Conservation (phyloP, 2,888 invertebrate species). For the Synanthedon myopaeformis region DNA sequence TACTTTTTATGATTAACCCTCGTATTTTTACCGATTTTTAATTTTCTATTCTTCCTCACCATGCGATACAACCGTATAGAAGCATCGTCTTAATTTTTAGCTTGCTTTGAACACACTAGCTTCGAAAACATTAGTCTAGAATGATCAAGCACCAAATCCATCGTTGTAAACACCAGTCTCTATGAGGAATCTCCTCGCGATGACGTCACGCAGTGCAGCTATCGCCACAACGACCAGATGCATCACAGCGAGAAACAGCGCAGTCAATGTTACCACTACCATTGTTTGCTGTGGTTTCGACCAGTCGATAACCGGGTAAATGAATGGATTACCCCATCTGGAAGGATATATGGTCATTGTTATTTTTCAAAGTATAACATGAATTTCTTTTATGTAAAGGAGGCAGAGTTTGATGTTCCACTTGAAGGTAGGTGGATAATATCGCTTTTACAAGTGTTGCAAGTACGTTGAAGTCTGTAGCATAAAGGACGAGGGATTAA, state of each 20-base stretch:
- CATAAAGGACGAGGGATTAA: too few species aligned
- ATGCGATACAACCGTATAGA: too few species aligned
- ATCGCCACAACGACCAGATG: slow-evolving; percentile 74
- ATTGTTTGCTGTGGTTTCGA: slow-evolving; percentile 75
- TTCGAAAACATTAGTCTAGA: background rate
- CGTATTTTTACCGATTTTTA: too few species aligned
- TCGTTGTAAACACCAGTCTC: slow-evolving; percentile 48
- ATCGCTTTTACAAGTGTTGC: too few species aligned
- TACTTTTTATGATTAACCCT: too few species aligned
- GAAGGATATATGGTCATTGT: slow-evolving; percentile 16
- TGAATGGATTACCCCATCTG: slow-evolving; percentile 76
- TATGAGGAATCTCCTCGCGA: slow-evolving; percentile 25
- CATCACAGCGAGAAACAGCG: slow-evolving; percentile 74
- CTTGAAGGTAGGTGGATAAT: too few species aligned
- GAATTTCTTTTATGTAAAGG: too few species aligned
- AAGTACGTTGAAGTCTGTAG: too few species aligned
- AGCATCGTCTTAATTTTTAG: background rate
- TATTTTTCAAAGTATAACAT: background rate
- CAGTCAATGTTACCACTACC: slow-evolving; percentile 74
- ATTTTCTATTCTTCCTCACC: too few species aligned
- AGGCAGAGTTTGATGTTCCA: too few species aligned
- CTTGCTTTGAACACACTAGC: background rate
- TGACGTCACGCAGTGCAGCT: slow-evolving; percentile 59
- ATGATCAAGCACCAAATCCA: slow-evolving; percentile 31
- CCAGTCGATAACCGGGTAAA: slow-evolving; percentile 87